Evolutionary conservation across 2,888 invertebrate species (phyloP).

Genomic region (Thecophora atra): DNA sequence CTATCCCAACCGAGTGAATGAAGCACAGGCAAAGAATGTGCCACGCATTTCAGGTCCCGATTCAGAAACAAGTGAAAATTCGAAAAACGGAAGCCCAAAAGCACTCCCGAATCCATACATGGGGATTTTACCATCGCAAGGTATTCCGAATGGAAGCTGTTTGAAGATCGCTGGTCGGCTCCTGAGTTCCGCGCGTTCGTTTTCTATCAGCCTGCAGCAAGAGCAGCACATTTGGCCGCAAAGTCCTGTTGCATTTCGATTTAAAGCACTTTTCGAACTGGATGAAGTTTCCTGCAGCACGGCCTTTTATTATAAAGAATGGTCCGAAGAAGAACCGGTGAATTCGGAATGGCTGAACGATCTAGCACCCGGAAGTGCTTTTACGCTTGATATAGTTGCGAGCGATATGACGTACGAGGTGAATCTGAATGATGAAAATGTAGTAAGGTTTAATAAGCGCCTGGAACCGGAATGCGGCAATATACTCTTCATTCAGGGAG

Average conservation of each 20-base stretch:
- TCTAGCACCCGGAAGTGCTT: slow-evolving; percentile 56
- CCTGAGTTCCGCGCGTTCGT: slow-evolving; percentile 77
- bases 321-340: slow-evolving; percentile 61
- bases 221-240: slow-evolving; percentile 75
- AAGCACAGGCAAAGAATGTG: too few relatives aligned
- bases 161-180: slow-evolving; percentile 70
- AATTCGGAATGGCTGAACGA: slow-evolving; percentile 49
- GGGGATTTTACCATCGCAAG: neutral
- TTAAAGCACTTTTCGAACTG: slow-evolving; percentile 76
- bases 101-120: neutral
- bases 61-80: too few relatives aligned
- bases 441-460: slow-evolving; percentile 71
- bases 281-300: slow-evolving; percentile 69
- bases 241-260: slow-evolving; percentile 76
- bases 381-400: slow-evolving; percentile 53
- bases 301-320: slow-evolving; percentile 71
- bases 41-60: too few relatives aligned
- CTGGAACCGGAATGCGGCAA: slow-evolving; percentile 70
- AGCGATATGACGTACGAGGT: slow-evolving; percentile 52
- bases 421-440: slow-evolving; percentile 68
- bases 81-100: neutral
- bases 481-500: slow-evolving; percentile 75
- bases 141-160: slow-evolving; percentile 44
- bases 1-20: too few relatives aligned
- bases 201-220: slow-evolving; percentile 77